These are phyloP conservation scores for Lymantria dispar DNA, from an alignment of 2,888 invertebrate species.

Conservation along the genomic window DNA sequence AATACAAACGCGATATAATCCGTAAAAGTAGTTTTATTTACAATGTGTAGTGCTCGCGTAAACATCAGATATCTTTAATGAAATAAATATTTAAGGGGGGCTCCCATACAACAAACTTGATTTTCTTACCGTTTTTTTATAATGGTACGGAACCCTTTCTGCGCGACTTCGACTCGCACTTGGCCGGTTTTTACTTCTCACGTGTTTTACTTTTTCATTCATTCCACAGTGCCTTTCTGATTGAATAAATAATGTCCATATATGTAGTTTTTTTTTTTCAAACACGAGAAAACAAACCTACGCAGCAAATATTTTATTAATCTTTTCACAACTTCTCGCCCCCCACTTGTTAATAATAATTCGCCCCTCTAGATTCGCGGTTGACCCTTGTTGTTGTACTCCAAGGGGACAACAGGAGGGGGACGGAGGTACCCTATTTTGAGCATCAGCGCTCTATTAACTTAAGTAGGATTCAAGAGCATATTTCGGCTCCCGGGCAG, in stretches of 20 bases:
- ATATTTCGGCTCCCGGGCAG: slow-evolving; percentile 11
- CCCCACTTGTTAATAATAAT: slow-evolving; percentile 9
- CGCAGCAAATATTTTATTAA: neutral
- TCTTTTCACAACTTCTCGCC: slow-evolving; percentile 3
- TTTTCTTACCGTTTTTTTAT: no score
- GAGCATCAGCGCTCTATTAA: slow-evolving; percentile 16
- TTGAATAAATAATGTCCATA: neutral
- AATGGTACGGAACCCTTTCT: no score
- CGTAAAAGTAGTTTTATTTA: no score
- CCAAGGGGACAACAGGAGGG: slow-evolving; percentile 10
- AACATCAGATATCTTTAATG: no score
- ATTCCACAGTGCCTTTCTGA: no score
- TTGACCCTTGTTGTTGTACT: slow-evolving; percentile 16
- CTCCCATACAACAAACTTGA: no score
- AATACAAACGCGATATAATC: no score
- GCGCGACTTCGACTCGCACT: no score
- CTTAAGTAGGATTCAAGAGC: slow-evolving; percentile 18
- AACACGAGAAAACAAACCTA: neutral
- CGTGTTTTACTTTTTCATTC: no score
- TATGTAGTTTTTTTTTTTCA: neutral
- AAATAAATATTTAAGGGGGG: no score
- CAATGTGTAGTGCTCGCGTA: no score
- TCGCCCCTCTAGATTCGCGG: slow-evolving; percentile 16
- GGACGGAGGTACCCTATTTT: slow-evolving; percentile 9
- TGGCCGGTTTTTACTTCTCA: no score